A percentile compares a stretch with the other conserved stretches of the same genome.
Conservation (phyloP, 2,888 invertebrate genomes). For the Cancer borealis region DNA sequence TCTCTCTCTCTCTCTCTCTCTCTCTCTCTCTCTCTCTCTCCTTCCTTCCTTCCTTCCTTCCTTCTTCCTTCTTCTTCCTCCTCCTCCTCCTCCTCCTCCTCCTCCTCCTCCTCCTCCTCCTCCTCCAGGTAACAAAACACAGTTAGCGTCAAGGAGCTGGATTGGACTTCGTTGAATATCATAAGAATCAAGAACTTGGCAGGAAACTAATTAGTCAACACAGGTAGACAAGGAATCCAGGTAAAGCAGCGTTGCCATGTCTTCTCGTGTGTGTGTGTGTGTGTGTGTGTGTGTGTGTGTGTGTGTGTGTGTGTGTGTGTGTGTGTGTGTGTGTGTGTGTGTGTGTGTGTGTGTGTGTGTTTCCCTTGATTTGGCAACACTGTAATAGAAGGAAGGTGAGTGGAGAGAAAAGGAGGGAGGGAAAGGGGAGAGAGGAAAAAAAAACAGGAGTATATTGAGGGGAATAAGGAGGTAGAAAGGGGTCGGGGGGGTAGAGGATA, state of each 20-base stretch:
- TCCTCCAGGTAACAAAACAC: neutral
- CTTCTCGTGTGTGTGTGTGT: neutral
- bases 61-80: neutral
- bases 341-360: no score
- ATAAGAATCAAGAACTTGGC: neutral
- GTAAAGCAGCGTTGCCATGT: no score
- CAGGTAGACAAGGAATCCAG: neutral
- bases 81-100: neutral
- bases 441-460: no score
- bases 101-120: neutral
- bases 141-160: neutral
- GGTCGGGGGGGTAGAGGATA: no score
- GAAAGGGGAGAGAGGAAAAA: no score
- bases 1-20: neutral
- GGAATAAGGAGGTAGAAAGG: no score
- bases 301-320: no score
- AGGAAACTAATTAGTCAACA: neutral
- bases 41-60: neutral
- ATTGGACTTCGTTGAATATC: neutral
- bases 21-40: constrained; percentile 4
- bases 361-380: no score
- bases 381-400: no score
- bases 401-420: no score
- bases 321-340: no score
- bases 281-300: no score